Evolutionary conservation across 2,888 invertebrate species (phyloP).

Genomic region (Ophion ventricosus): DNA sequence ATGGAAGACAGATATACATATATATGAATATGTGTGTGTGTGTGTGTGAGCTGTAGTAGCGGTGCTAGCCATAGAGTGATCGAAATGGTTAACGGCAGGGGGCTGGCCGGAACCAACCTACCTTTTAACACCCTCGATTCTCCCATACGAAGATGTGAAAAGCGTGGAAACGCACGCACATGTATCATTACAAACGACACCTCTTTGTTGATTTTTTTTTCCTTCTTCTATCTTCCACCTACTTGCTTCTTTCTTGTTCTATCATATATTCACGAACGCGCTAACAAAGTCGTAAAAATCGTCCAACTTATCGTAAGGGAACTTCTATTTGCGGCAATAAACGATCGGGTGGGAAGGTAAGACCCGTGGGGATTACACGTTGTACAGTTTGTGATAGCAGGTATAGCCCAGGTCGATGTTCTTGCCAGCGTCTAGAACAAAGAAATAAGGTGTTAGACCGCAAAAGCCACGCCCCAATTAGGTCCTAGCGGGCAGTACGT

Average conservation of each 20-base stretch:
- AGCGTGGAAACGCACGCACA: conserved; percentile 78
- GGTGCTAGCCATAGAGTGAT: conserved; percentile 74
- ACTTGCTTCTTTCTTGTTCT: background rate
- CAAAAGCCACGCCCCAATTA: conserved; percentile 82
- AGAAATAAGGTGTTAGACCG: conserved; percentile 64
- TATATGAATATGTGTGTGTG: no score
- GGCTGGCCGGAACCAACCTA: conserved; percentile 82
- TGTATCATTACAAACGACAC: conserved; percentile 79
- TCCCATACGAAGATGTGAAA: conserved; percentile 71
- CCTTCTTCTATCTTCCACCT: background rate
- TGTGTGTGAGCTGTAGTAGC: conserved; percentile 36
- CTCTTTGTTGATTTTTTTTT: conserved; percentile 62
- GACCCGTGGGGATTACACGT: background rate
- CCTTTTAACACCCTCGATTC: conserved; percentile 81
- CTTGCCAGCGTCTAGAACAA: conserved; percentile 47
- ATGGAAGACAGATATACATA: conserved; percentile 31
- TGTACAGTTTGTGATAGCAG: conserved; percentile 12
- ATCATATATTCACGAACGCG: conserved; percentile 40
- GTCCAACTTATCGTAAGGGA: conserved; percentile 25
- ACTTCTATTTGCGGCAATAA: conserved; percentile 29
- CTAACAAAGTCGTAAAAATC: conserved; percentile 36
- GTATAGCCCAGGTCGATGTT: conserved; percentile 26
- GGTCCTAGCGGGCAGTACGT: conserved; percentile 72
- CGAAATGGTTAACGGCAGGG: conserved; percentile 80
- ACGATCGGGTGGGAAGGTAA: background rate